phyloP scores from a whole-genome alignment of 2,797 vertebrate species.

The Xenopus petersii region DNA sequence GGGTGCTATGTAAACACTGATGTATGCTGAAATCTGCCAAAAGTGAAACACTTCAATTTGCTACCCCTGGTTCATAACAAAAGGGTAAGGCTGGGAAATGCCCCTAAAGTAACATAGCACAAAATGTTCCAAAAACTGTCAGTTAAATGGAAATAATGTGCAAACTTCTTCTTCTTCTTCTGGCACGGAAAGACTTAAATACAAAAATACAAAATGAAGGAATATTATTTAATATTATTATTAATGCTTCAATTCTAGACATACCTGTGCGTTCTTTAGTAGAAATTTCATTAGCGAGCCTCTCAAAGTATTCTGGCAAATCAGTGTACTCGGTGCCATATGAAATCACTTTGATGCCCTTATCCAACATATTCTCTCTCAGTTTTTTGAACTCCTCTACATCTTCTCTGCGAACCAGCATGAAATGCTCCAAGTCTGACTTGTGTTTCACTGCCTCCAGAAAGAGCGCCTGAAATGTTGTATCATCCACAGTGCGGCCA shows the following conservation, averaged over 20 bases:
- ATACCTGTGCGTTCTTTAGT: slow-evolving; percentile 68
- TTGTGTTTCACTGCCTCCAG: slow-evolving; percentile 94
- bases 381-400: slow-evolving; percentile 94
- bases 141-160: too few relatives aligned
- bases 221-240: too few relatives aligned
- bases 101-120: too few relatives aligned
- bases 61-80: too few relatives aligned
- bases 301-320: slow-evolving; percentile 88
- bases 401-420: slow-evolving; percentile 89
- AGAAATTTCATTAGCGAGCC: slow-evolving; percentile 86
- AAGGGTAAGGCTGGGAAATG: too few relatives aligned
- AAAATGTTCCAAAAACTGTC: too few relatives aligned
- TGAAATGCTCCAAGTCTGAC: slow-evolving; percentile 93
- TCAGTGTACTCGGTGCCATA: slow-evolving; percentile 87
- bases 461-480: slow-evolving; percentile 93
- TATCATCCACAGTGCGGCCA: slow-evolving; percentile 92
- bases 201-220: too few relatives aligned
- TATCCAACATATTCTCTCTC: slow-evolving; percentile 94
- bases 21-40: too few relatives aligned
- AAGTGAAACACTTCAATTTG: too few relatives aligned
- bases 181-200: too few relatives aligned
- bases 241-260: background rate
- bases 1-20: too few relatives aligned
- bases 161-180: too few relatives aligned
- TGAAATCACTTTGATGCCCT: slow-evolving; percentile 94